A percentile compares a stretch with the other conserved stretches of the same genome.
These are phyloP conservation scores for Heliconius sara DNA, from an alignment of 2,888 invertebrate species.

Conservation along the genomic window DNA sequence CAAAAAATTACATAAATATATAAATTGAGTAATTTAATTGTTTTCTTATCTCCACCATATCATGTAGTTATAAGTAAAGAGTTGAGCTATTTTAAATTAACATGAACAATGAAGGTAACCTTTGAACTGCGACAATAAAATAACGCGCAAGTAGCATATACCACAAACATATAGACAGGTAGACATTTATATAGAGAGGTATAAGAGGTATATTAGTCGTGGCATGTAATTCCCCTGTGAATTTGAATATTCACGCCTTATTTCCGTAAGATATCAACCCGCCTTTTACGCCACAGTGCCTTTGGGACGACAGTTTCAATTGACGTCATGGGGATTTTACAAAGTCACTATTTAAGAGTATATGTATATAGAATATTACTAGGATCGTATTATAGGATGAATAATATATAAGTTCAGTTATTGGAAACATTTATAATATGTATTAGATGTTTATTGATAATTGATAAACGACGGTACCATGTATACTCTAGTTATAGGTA, in stretches of 20 bases:
- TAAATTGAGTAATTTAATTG: too few species aligned
- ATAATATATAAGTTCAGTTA: conserved; percentile 13
- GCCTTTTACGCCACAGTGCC: conserved; percentile 39
- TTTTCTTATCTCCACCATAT: too few species aligned
- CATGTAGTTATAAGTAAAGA: neutral
- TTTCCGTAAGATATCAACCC: conserved; percentile 26
- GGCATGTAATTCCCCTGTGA: conserved; percentile 32
- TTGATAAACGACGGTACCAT: neutral
- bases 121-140: conserved; percentile 18
- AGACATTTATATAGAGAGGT: neutral
- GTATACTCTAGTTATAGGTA: neutral
- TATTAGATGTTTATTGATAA: conserved; percentile 19
- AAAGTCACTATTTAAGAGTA: conserved; percentile 9
- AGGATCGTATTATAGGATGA: conserved; percentile 14
- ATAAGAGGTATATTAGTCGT: neutral
- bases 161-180: neutral
- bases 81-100: conserved; percentile 3
- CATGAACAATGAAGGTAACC: neutral
- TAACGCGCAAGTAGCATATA: neutral
- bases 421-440: conserved; percentile 18
- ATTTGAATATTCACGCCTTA: conserved; percentile 25
- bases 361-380: conserved; percentile 19
- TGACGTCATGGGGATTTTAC: conserved; percentile 62
- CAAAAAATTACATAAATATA: too few species aligned
- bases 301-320: conserved; percentile 36